A percentile compares a stretch with the other conserved stretches of the same genome.
phyloP scores from a whole-genome alignment of 1,140 invertebrate genomes.

The Brachionus asplanchnoidis region DNA sequence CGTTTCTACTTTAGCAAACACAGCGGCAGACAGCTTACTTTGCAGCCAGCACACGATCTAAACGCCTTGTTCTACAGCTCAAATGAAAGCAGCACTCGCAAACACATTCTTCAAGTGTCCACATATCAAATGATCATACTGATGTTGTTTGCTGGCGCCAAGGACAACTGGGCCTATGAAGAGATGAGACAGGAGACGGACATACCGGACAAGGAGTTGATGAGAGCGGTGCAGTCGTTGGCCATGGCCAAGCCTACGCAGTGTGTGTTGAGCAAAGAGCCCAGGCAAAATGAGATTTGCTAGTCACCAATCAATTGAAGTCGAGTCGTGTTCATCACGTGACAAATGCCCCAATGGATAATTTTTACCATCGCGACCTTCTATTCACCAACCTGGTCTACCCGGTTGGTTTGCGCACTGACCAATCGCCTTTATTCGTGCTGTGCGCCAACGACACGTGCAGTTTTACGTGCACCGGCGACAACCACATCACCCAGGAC shows the following conservation, averaged over 20 bases:
- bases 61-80: slow-evolving; percentile 79
- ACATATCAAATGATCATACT: slow-evolving; percentile 98
- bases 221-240: slow-evolving; percentile 87
- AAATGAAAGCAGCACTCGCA: slow-evolving; percentile 60
- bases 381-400: slow-evolving; percentile 69
- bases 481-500: slow-evolving; percentile 96
- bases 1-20: slow-evolving; percentile 97
- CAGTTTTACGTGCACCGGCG: slow-evolving; percentile 98
- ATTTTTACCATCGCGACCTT: slow-evolving; percentile 59
- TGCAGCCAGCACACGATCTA: slow-evolving; percentile 93
- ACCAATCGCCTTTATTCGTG: slow-evolving; percentile 89
- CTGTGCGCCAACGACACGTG: slow-evolving; percentile 98
- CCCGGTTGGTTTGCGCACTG: slow-evolving; percentile 78
- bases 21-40: slow-evolving; percentile 88
- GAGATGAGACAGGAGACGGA: slow-evolving; percentile 95
- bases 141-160: slow-evolving; percentile 85
- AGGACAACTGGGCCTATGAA: slow-evolving; percentile 62
- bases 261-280: slow-evolving; percentile 85
- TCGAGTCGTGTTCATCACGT: too few relatives aligned
- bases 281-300: slow-evolving; percentile 92
- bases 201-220: slow-evolving; percentile 91
- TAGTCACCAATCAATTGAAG: too few relatives aligned
- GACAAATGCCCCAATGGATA: too few relatives aligned
- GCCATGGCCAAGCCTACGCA: slow-evolving; percentile 88
- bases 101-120: slow-evolving; percentile 90